Evolutionary conservation across 2,888 invertebrate species (phyloP).

Genomic region (Hypselothyrea guttata): DNA sequence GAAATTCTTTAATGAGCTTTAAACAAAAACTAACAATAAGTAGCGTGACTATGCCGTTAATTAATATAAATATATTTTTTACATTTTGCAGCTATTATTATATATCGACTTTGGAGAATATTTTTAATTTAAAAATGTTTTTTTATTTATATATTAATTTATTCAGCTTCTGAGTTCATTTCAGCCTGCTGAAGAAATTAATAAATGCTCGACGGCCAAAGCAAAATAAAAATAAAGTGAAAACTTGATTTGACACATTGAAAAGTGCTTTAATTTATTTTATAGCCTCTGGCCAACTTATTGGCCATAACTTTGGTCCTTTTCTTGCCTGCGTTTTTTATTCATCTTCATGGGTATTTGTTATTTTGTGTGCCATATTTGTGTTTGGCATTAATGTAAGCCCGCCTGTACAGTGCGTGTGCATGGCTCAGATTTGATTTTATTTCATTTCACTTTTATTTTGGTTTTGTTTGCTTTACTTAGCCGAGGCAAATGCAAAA

Average conservation of each 20-base stretch:
- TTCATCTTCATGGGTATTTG: constrained; percentile 29
- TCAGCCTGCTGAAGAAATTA: constrained; percentile 40
- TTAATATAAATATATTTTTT: no score
- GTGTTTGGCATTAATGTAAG: constrained; percentile 59
- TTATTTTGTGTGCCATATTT: constrained; percentile 45
- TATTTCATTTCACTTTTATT: constrained; percentile 31
- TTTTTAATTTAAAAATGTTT: no score
- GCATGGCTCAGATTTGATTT: constrained; percentile 33
- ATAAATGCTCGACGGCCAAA: constrained; percentile 36
- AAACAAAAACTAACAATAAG: no score
- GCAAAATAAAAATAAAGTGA: constrained; percentile 17
- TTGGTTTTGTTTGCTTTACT: constrained; percentile 29
- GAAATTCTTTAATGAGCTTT: no score
- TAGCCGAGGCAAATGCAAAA: constrained; percentile 42
- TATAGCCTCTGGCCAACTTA: constrained; percentile 45
- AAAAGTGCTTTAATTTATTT: constrained; percentile 70
- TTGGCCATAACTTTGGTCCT: constrained; percentile 47
- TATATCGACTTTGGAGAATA: no score
- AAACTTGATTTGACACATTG: constrained; percentile 28
- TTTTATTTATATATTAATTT: no score
- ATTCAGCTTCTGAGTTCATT: no score
- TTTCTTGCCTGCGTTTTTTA: constrained; percentile 17
- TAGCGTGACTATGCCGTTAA: no score
- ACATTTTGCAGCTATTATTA: no score
- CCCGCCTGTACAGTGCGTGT: constrained; percentile 36